These are phyloP conservation scores for Aleiodes testaceus DNA, from an alignment of 2,888 invertebrate species.

Conservation along the genomic window DNA sequence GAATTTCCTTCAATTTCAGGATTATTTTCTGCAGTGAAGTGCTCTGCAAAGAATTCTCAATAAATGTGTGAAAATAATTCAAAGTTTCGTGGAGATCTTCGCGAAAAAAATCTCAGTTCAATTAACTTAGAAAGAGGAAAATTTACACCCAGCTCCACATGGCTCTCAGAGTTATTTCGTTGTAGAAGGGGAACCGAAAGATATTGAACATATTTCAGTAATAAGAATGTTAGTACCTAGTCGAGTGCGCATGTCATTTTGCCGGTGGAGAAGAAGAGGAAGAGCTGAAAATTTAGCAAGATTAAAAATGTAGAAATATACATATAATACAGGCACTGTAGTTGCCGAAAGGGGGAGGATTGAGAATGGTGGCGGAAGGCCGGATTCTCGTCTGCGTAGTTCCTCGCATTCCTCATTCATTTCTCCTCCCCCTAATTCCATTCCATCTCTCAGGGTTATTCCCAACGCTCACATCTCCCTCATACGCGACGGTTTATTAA, in stretches of 20 bases:
- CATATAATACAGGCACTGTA: conserved; percentile 40
- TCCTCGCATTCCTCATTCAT: conserved; percentile 37
- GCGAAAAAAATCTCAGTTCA: no score
- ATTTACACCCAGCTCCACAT: no score
- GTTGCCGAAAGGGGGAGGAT: conserved; percentile 11
- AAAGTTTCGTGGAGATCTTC: neutral
- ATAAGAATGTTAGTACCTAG: conserved; percentile 42
- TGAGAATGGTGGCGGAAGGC: conserved; percentile 16
- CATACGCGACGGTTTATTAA: conserved; percentile 58
- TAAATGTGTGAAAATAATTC: no score
- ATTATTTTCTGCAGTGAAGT: no score
- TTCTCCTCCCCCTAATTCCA: neutral
- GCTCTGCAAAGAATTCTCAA: no score
- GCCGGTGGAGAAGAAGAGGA: conserved; percentile 31
- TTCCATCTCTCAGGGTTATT: conserved; percentile 33
- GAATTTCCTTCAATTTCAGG: no score
- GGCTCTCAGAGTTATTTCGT: no score
- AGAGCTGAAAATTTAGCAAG: conserved; percentile 63
- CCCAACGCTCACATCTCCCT: conserved; percentile 43
- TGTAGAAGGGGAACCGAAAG: neutral
- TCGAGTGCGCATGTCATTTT: conserved; percentile 46
- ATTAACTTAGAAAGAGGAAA: no score
- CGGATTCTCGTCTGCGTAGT: conserved; percentile 37
- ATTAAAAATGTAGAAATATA: conserved; percentile 67
- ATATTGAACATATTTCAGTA: conserved; percentile 22